phyloP scores from a whole-genome alignment of 2,888 invertebrate genomes.

The Drosophila hamatofila region DNA sequence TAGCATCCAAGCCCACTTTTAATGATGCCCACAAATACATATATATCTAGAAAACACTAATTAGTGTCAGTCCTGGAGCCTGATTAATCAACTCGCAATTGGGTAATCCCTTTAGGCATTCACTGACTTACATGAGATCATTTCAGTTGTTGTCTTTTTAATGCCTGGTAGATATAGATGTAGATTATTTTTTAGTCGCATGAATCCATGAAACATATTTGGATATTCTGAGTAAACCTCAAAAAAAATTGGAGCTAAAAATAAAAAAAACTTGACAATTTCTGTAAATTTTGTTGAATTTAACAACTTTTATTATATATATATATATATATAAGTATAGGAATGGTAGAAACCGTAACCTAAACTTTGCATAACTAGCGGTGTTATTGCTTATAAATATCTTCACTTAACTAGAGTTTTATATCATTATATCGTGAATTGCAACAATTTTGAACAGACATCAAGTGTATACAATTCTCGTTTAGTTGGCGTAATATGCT shows the following conservation, averaged over 20 bases:
- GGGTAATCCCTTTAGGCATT: conserved; percentile 37
- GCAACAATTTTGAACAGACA: no score
- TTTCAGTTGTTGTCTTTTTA: conserved; percentile 26
- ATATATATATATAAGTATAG: no score
- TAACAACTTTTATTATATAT: no score
- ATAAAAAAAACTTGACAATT: not conserved
- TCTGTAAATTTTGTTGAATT: no score
- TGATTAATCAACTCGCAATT: conserved; percentile 29
- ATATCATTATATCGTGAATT: no score
- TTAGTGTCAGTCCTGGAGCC: conserved; percentile 58
- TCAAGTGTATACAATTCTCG: not conserved
- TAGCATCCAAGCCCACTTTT: conserved; percentile 53
- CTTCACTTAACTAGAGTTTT: no score
- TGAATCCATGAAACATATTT: no score
- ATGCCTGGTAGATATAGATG: not conserved
- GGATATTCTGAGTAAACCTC: no score
- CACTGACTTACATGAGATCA: conserved; percentile 59
- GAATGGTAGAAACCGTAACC: no score
- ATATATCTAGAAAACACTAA: conserved; percentile 51
- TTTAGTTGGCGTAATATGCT: not conserved
- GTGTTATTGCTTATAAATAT: no score
- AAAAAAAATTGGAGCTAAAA: no score
- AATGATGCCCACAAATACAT: conserved; percentile 16
- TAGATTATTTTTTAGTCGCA: not conserved
- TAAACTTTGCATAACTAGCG: no score